Base-by-base conservation (phyloP, 1,140 invertebrate species). In the Propsilocerus akamusi region DNA sequence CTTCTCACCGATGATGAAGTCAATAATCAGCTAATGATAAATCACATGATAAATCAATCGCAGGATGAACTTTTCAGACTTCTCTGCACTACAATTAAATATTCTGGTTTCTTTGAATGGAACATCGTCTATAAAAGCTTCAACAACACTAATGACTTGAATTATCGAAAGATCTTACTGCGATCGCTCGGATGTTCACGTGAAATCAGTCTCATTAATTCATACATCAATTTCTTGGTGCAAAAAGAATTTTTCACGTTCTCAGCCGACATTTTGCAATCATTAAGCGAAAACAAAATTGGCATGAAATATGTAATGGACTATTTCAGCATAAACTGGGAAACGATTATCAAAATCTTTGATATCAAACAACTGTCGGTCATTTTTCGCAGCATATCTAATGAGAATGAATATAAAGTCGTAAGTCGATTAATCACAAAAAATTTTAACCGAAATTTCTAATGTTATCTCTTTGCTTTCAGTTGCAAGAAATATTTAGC, bases 401-500 rank as follows among this genome's bases (percentile, higher is more conserved):
- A 41, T 41, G 34, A 41, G 10, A 41, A 41, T 20, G 34, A 41
- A 41, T 41, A 41, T 41, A 41, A 41, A 41, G 34, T 41, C 22
- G 34, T 41, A 41, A 41, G 34, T n/a, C n/a, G n/a, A n/a, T n/a
- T 41, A 41, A 17, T 4, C 3, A 8, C 14, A 7, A 30, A 30
- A 30, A 2, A 12, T 30, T 2, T 2, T 30, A 2, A 30, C 11
- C 11, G 6, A 30, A 37, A 37, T 12, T 37, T 37, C 20, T 37
- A 37, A 37, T 17, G 7, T 37, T 37, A 2, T 37, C 7, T 7
- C 2, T 8, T 20, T n/a, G n/a, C n/a, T 17, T 17, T 41, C 10
- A 41, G 34, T 20, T 41, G 34, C 34, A 41, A 20, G 34, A 41
- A 41, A 41, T 41, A 2, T 41, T 41, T 41, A 20, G 14, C 5